Evolutionary conservation across 2,113 vertebrate genomes (phyloP).

Genomic region (Rhagologus leucostigma): DNA sequence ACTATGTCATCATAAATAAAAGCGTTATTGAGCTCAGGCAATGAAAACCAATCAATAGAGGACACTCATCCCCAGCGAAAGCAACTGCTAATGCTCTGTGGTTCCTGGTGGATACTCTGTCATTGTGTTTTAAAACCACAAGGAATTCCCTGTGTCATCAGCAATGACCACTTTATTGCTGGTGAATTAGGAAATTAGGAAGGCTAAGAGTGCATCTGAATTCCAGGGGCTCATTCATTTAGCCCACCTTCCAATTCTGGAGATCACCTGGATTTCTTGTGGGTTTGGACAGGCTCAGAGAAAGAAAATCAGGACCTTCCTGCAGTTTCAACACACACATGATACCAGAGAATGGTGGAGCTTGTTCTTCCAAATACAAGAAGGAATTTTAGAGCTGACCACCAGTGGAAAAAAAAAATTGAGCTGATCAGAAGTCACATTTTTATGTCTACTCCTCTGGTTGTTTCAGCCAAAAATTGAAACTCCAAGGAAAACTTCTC

Average conservation of each 20-base stretch:
- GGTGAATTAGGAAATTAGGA: background rate
- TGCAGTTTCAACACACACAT: background rate
- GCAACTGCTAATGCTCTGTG: background rate
- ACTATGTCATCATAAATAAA: constrained; percentile 17
- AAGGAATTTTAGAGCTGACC: background rate
- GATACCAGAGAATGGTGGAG: background rate
- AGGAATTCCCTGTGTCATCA: constrained; percentile 55
- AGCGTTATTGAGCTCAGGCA: background rate
- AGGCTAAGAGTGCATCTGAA: background rate
- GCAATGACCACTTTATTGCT: constrained; percentile 10
- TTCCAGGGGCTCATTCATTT: background rate
- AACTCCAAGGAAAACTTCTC: background rate
- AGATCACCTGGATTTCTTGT: background rate
- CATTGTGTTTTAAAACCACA: constrained; percentile 46
- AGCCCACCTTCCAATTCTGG: background rate
- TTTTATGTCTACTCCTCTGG: background rate
- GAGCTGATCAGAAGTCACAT: background rate
- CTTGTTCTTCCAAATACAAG: background rate
- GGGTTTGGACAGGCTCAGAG: background rate
- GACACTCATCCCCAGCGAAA: constrained; percentile 25
- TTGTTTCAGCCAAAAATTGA: background rate
- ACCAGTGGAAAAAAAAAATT: background rate
- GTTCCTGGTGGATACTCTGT: constrained; percentile 21
- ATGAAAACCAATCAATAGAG: constrained; percentile 32
- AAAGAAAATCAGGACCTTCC: background rate